Evolutionary conservation across 2,797 vertebrate species (phyloP).

Genomic region (Rhynchotus rufescens): DNA sequence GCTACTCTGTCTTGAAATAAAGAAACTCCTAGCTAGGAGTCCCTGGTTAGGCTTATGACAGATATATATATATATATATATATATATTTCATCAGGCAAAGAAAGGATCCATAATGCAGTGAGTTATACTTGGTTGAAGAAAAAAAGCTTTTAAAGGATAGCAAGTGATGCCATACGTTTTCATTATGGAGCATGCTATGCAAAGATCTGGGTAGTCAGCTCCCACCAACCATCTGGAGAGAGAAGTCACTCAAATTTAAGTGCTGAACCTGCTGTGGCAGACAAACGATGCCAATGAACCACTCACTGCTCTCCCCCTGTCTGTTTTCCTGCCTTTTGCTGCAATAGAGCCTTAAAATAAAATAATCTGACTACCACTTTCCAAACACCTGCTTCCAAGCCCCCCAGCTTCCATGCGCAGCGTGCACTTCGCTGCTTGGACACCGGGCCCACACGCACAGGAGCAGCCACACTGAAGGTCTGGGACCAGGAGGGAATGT

Average conservation of each 20-base stretch:
- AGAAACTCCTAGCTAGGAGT: constrained; percentile 43
- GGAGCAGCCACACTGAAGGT: background rate
- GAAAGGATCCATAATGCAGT: constrained; percentile 46
- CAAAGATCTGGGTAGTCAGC: constrained; percentile 72
- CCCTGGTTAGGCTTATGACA: background rate
- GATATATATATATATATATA: background rate
- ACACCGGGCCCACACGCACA: constrained; percentile 20
- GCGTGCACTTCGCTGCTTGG: constrained; percentile 62
- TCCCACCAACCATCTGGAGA: constrained; percentile 77
- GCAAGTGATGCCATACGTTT: constrained; percentile 72
- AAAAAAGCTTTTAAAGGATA: constrained; percentile 65
- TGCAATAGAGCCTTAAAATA: constrained; percentile 75
- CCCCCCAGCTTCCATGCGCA: constrained; percentile 68
- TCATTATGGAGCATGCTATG: constrained; percentile 72
- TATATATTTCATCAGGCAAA: constrained; percentile 33
- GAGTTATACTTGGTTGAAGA: constrained; percentile 64
- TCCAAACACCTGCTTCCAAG: constrained; percentile 71
- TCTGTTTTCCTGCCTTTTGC: constrained; percentile 75
- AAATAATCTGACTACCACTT: constrained; percentile 76
- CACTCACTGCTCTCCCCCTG: constrained; percentile 73
- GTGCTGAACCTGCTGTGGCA: constrained; percentile 77
- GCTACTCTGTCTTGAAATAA: background rate
- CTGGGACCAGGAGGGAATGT: background rate
- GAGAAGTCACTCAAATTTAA: constrained; percentile 74
- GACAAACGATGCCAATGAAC: constrained; percentile 75